phyloP scores from a whole-genome alignment of 2,113 vertebrate genomes.

The Vidua macroura region DNA sequence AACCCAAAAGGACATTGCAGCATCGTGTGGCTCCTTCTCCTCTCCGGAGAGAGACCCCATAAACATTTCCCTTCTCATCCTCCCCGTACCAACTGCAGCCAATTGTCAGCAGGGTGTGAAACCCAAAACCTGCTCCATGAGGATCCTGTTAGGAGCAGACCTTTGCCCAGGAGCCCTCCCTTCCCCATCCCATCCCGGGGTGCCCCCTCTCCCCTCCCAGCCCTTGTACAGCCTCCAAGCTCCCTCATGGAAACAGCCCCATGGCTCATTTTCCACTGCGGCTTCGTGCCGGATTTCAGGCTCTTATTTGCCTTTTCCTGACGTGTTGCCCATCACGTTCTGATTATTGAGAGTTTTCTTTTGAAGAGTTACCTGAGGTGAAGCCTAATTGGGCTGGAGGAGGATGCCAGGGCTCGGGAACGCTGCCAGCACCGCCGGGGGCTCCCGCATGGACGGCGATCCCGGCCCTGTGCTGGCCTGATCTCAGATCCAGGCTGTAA shows the following conservation, averaged over 20 bases:
- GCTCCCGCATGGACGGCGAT: neutral
- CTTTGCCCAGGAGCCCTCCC: conserved; percentile 29
- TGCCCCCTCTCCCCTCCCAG: neutral
- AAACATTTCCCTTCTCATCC: neutral
- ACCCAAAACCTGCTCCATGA: conserved; percentile 32
- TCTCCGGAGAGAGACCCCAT: neutral
- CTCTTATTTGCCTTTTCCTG: conserved; percentile 44
- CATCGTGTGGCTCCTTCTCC: accelerated
- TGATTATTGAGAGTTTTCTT: conserved; percentile 63
- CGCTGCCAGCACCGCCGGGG: neutral
- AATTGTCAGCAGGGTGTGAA: conserved; percentile 51
- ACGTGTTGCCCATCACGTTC: conserved; percentile 66
- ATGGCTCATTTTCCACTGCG: conserved; percentile 62
- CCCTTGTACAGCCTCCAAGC: conserved; percentile 57
- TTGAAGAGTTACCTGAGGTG: conserved; percentile 77
- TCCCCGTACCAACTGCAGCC: neutral
- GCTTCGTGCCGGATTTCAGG: conserved; percentile 59
- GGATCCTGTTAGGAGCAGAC: conserved; percentile 31
- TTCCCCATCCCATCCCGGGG: neutral
- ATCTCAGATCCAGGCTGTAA: conserved; percentile 20
- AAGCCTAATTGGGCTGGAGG: conserved; percentile 52
- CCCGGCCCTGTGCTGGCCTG: neutral
- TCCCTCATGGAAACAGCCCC: conserved; percentile 72
- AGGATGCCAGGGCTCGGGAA: conserved; percentile 54
- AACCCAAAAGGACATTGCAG: neutral